A percentile compares a stretch with the other conserved stretches of the same genome.
Evolutionary conservation across 2,888 invertebrate species (phyloP).

Genomic region (Dione juno): DNA sequence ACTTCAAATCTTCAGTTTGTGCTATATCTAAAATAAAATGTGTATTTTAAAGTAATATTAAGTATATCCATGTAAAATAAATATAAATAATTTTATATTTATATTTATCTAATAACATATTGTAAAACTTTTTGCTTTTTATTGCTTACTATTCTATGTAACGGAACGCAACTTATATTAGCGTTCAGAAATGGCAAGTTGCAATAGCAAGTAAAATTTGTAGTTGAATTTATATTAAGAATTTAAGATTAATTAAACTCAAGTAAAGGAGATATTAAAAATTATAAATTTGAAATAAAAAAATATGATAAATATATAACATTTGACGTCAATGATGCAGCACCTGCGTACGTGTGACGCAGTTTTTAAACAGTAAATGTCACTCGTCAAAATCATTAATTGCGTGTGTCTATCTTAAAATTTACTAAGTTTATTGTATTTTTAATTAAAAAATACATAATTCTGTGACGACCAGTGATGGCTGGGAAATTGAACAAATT

Average conservation of each 20-base stretch:
- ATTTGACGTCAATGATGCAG: constrained; percentile 34
- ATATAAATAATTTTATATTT: too few species aligned
- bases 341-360: constrained; percentile 43
- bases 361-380: constrained; percentile 41
- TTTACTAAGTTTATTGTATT: constrained; percentile 51
- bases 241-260: background rate
- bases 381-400: constrained; percentile 43
- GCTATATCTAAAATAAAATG: too few species aligned
- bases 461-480: constrained; percentile 59
- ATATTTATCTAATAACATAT: too few species aligned
- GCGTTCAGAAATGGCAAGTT: constrained; percentile 35
- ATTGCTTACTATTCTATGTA: constrained; percentile 31
- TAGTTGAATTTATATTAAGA: background rate
- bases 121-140: background rate
- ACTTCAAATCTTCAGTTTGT: too few species aligned
- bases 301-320: background rate
- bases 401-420: constrained; percentile 61
- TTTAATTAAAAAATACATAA: constrained; percentile 43
- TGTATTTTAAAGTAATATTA: too few species aligned
- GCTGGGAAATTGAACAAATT: constrained; percentile 85
- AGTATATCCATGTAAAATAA: too few species aligned
- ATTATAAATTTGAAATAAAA: background rate
- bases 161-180: constrained; percentile 36
- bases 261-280: background rate
- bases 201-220: background rate